Percentiles rank a stretch among this genome's conserved stretches.
Conservation (phyloP, 2,113 vertebrate species). For the Plecotus auritus region DNA sequence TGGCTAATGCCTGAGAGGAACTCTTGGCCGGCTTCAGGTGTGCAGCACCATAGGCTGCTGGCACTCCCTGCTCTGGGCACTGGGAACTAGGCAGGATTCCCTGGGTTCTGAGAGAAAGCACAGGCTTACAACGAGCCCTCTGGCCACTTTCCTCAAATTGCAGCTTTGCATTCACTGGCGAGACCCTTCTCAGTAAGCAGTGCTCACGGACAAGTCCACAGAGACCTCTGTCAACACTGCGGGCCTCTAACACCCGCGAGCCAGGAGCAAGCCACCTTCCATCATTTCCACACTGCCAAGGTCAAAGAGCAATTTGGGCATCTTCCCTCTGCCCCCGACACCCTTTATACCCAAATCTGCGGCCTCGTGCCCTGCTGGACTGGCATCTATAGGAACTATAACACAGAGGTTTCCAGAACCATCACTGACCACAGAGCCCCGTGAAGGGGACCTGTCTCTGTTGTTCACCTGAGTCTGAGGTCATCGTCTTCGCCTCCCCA, state of each 20-base stretch:
- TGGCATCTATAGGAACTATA: neutral
- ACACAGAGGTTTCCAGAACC: neutral
- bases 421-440: neutral
- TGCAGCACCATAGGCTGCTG: neutral
- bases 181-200: neutral
- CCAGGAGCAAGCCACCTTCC: neutral
- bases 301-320: neutral
- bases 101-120: neutral
- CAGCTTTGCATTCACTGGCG: neutral
- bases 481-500: conserved; percentile 99
- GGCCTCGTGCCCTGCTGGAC: neutral
- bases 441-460: conserved; percentile 1
- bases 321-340: neutral
- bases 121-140: neutral
- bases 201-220: neutral
- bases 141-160: neutral
- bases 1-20: neutral
- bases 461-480: conserved; percentile 91
- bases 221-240: neutral
- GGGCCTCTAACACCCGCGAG: neutral
- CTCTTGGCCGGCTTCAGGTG: rapidly evolving
- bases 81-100: neutral
- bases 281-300: neutral
- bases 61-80: neutral
- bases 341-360: neutral